These are phyloP conservation scores for Drosophila paucipuncta DNA, from an alignment of 2,888 invertebrate species.

Conservation along the genomic window DNA sequence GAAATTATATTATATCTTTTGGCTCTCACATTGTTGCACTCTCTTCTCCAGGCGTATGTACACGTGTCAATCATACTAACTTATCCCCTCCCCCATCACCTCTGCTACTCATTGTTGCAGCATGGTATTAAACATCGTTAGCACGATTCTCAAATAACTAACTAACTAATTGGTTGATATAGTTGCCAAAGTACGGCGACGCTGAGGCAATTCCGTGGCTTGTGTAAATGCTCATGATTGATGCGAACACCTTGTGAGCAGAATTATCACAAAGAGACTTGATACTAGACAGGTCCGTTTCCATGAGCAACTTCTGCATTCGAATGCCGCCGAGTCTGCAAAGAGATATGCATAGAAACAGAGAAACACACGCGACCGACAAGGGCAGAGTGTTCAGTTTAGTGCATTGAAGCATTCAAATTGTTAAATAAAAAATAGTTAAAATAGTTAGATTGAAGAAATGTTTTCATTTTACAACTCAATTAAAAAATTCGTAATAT, in stretches of 20 bases:
- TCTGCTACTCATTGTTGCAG: neutral
- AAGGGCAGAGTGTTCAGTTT: neutral
- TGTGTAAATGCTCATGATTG: conserved; percentile 72
- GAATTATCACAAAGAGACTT: conserved; percentile 66
- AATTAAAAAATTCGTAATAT: neutral
- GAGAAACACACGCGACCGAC: neutral
- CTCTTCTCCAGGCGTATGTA: conserved; percentile 36
- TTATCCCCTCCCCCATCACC: neutral
- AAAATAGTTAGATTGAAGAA: neutral
- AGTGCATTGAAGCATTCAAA: neutral
- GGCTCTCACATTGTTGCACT: conserved; percentile 16
- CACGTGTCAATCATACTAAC: conserved; percentile 32
- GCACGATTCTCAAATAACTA: conserved; percentile 51
- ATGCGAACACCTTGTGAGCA: conserved; percentile 51
- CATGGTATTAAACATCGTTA: neutral
- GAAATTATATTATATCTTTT: conserved; percentile 19
- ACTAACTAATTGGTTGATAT: conserved; percentile 83
- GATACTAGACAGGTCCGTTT: conserved; percentile 56
- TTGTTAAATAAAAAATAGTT: neutral
- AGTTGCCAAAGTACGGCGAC: conserved; percentile 62
- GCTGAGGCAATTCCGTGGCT: conserved; percentile 27
- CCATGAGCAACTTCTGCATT: conserved; percentile 35
- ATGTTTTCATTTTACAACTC: neutral
- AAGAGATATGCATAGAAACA: conserved; percentile 2
- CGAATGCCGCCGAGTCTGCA: conserved; percentile 49